These are phyloP conservation scores for Micropoecilia bifurca DNA, from an alignment of 2,797 vertebrate genomes.

Conservation along the genomic window DNA sequence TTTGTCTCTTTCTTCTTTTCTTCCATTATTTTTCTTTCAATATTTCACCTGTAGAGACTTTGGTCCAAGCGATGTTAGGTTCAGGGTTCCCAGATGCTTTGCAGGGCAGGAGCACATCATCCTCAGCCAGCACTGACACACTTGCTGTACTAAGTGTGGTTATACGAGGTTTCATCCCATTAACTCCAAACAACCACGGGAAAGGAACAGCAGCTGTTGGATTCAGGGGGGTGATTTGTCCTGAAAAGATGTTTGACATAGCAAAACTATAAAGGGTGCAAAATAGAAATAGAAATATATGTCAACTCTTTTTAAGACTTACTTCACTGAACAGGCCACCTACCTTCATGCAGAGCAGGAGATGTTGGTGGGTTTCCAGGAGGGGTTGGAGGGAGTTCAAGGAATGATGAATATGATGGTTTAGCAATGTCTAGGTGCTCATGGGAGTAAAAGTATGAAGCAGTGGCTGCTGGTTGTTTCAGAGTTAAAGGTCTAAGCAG, in stretches of 20 bases:
- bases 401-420: conserved; percentile 39
- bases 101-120: conserved; percentile 78
- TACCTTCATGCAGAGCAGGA: conserved; percentile 46
- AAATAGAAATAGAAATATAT: not conserved
- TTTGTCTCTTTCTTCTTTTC: not conserved
- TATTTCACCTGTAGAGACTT: conserved; percentile 82
- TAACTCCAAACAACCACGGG: conserved; percentile 64
- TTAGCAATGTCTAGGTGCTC: conserved; percentile 27
- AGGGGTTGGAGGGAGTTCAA: conserved; percentile 42
- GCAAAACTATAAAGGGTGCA: not conserved
- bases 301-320: not conserved
- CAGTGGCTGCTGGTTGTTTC: conserved; percentile 44
- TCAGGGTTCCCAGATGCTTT: conserved; percentile 78
- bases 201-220: conserved; percentile 73
- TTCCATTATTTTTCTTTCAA: not conserved
- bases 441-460: conserved; percentile 41
- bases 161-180: conserved; percentile 76
- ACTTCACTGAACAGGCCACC: conserved; percentile 42
- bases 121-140: conserved; percentile 79
- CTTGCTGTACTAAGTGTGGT: conserved; percentile 69
- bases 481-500: conserved; percentile 39
- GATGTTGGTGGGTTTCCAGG: conserved; percentile 48
- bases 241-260: conserved; percentile 25
- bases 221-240: conserved; percentile 49
- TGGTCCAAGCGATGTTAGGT: conserved; percentile 82